Conservation (phyloP, 2,888 invertebrate genomes). For the Aporophyla nigra region DNA sequence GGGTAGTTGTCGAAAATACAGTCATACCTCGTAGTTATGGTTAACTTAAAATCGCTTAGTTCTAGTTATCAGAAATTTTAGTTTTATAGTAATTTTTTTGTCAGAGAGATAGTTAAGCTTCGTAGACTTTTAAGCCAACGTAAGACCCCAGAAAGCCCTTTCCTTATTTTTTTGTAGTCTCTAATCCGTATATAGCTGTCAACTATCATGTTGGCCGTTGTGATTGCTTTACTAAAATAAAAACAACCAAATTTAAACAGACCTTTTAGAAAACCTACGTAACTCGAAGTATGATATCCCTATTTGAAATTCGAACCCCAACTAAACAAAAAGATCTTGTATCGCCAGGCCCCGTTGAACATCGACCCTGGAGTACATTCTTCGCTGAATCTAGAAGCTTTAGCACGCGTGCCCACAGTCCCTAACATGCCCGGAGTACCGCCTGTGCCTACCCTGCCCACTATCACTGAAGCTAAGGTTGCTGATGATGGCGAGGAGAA, state of each 20-base stretch:
- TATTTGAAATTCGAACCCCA: slow-evolving; percentile 4
- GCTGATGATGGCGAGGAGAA: slow-evolving; percentile 90
- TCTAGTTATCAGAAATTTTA: background rate
- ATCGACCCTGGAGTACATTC: slow-evolving; percentile 98
- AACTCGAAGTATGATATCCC: slow-evolving; percentile 47
- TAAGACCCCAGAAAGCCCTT: background rate
- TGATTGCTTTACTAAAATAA: slow-evolving; percentile 5
- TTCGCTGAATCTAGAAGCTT: slow-evolving; percentile 95
- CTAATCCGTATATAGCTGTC: background rate
- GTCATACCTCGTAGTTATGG: slow-evolving; percentile 47
- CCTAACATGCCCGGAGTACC: slow-evolving; percentile 95
- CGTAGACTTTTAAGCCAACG: background rate
- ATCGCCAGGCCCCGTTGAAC: slow-evolving; percentile 93
- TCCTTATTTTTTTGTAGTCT: background rate
- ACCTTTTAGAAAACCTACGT: slow-evolving; percentile 3
- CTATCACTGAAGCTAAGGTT: slow-evolving; percentile 96
- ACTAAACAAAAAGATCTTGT: slow-evolving; percentile 72
- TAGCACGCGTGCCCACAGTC: slow-evolving; percentile 91
- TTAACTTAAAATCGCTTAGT: background rate
- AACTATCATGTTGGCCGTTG: background rate
- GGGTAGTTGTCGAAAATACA: slow-evolving; percentile 48
- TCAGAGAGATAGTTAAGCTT: background rate
- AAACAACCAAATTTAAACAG: background rate
- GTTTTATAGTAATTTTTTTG: background rate
- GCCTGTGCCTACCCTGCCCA: slow-evolving; percentile 96